These are phyloP conservation scores for Mythimna vitellina DNA, from an alignment of 2,888 invertebrate genomes.

Conservation along the genomic window DNA sequence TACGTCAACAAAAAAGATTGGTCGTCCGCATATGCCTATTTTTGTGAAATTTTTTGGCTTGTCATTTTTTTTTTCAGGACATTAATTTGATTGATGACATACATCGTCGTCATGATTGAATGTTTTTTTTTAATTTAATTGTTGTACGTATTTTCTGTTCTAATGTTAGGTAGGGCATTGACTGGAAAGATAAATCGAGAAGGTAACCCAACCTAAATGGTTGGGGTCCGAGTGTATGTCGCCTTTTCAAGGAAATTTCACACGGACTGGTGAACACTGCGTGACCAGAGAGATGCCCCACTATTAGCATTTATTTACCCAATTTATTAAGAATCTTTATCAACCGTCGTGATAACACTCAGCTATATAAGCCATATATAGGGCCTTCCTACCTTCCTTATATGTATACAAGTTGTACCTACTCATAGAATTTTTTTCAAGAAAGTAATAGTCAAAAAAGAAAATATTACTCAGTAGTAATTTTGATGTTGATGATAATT, in stretches of 20 bases:
- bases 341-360: background rate
- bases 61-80: slow-evolving; percentile 38
- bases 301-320: no score
- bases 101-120: slow-evolving; percentile 42
- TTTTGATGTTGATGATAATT: no score
- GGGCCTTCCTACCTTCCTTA: no score
- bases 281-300: no score
- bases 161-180: slow-evolving; percentile 21
- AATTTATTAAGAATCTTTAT: background rate
- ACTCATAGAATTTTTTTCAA: no score
- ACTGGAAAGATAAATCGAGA: slow-evolving; percentile 32
- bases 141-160: slow-evolving; percentile 8
- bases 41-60: slow-evolving; percentile 5
- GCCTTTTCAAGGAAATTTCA: no score
- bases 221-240: background rate
- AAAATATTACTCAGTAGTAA: no score
- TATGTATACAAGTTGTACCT: no score
- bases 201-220: no score
- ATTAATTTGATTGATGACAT: slow-evolving; percentile 56
- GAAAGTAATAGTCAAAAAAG: no score
- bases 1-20: slow-evolving; percentile 36
- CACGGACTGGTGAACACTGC: no score
- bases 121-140: slow-evolving; percentile 38
- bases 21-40: slow-evolving; percentile 11
- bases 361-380: no score